Conservation (phyloP, 1,140 invertebrate genomes). For the Drosophila auraria region DNA sequence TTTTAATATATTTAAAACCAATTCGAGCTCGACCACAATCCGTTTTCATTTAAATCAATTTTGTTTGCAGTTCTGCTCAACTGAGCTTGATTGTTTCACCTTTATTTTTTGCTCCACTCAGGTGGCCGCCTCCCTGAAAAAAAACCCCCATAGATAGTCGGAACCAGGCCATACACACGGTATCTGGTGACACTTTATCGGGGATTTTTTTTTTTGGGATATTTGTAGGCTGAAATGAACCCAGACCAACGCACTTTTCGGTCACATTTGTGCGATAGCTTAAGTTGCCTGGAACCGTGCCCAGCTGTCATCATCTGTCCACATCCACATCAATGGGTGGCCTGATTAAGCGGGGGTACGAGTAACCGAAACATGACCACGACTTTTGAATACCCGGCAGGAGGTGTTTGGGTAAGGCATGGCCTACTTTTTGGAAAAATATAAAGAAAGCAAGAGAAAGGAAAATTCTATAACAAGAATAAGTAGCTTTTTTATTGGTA, state of each 20-base stretch:
- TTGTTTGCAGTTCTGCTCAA: constrained; percentile 15
- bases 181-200: constrained; percentile 52
- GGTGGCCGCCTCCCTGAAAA: background rate
- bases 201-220: constrained; percentile 11
- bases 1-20: constrained; percentile 6
- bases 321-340: constrained; percentile 31
- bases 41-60: constrained; percentile 36
- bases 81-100: constrained; percentile 23
- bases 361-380: background rate
- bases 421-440: background rate
- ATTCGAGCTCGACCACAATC: background rate
- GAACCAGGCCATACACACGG: constrained; percentile 15
- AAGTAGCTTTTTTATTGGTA: no score
- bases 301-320: constrained; percentile 65
- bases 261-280: constrained; percentile 55
- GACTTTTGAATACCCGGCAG: constrained; percentile 2
- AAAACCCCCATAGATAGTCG: constrained; percentile 16
- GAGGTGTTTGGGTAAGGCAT: background rate
- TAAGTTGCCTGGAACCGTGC: constrained; percentile 69
- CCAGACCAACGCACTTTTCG: constrained; percentile 29
- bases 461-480: no score
- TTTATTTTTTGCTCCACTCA: constrained; percentile 3
- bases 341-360: constrained; percentile 46
- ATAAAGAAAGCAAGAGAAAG: no score
- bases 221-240: constrained; percentile 8